A percentile compares a stretch with the other conserved stretches of the same genome.
Evolutionary conservation across 2,113 vertebrate species (phyloP).

Genomic region (Calyptommatus sinebrachiatus): DNA sequence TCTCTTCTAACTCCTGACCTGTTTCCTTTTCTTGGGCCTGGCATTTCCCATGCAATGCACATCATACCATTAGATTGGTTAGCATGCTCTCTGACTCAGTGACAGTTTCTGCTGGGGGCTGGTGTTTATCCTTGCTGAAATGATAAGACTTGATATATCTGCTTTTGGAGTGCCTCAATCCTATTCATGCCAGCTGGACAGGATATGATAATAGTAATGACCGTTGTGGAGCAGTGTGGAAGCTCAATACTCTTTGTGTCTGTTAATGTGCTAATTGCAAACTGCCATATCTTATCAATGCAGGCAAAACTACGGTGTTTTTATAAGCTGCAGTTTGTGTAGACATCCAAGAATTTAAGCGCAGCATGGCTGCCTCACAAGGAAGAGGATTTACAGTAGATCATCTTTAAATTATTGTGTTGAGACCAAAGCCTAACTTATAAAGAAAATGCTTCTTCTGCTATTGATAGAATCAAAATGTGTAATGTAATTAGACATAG

Average conservation of each 20-base stretch:
- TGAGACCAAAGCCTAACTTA: background rate
- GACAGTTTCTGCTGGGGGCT: background rate
- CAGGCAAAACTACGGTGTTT: background rate
- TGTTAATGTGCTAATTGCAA: background rate
- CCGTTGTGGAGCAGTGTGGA: background rate
- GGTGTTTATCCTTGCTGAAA: background rate
- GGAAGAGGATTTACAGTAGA: constrained; percentile 7
- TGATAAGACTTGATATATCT: background rate
- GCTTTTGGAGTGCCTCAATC: background rate
- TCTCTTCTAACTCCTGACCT: constrained; percentile 41
- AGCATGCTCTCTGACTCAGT: constrained; percentile 17
- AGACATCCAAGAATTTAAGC: background rate
- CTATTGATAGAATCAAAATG: background rate
- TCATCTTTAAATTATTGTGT: background rate
- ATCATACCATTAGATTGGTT: background rate
- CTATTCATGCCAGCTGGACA: fast-evolving
- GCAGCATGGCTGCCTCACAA: background rate
- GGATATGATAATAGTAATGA: background rate
- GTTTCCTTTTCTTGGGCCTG: constrained; percentile 15
- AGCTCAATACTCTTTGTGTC: background rate
- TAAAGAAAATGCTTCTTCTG: background rate
- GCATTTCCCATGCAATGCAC: background rate
- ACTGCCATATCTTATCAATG: background rate
- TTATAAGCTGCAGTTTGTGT: constrained; percentile 9
- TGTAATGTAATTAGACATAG: background rate